These are phyloP conservation scores for Campylorhamphus procurvoides DNA, from an alignment of 2,113 vertebrate genomes.

Conservation along the genomic window DNA sequence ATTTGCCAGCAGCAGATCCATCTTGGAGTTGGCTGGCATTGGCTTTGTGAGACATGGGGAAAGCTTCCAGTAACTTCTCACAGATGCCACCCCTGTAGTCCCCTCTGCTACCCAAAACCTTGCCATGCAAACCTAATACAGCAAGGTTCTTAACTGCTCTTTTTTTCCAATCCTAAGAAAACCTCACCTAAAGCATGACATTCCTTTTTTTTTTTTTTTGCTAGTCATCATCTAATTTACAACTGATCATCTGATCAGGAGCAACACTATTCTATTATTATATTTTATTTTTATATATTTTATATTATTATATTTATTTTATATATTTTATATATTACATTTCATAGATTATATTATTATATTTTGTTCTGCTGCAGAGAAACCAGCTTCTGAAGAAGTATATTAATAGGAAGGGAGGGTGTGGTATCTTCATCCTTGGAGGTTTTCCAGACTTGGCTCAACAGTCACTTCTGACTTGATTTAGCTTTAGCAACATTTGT, in stretches of 20 bases:
- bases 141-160: not conserved
- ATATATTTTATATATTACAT: too few species aligned
- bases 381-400: not conserved
- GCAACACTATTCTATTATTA: not conserved
- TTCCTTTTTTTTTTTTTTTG: not conserved
- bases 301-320: too few species aligned
- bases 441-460: not conserved
- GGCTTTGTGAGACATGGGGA: not conserved
- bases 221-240: not conserved
- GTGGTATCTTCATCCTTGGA: not conserved
- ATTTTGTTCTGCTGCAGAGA: not conserved
- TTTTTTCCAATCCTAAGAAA: not conserved
- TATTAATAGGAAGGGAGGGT: not conserved
- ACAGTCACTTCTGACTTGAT: not conserved
- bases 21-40: not conserved
- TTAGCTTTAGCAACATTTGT: not conserved
- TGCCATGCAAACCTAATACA: not conserved
- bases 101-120: rapidly evolving
- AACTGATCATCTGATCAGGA: not conserved
- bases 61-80: not conserved
- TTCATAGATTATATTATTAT: not conserved
- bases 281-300: too few species aligned
- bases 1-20: rapidly evolving
- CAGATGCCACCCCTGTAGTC: not conserved
- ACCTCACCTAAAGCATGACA: not conserved